phyloP scores from a whole-genome alignment of 2,113 vertebrate species.

The Nestor notabilis region DNA sequence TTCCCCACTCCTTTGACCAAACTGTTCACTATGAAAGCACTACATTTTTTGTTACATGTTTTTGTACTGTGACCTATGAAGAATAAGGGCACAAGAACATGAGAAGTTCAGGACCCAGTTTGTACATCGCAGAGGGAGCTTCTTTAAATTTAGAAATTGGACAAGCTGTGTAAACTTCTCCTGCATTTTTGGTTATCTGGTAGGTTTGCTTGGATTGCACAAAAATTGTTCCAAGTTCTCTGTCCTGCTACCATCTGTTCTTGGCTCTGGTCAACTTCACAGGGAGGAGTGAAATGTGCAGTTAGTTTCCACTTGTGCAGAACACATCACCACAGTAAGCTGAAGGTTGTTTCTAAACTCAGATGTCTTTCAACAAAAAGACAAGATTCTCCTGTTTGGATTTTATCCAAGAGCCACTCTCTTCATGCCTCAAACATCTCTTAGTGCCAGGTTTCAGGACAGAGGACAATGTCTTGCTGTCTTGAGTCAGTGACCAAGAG shows the following conservation, averaged over 20 bases:
- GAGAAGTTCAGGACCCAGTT: slow-evolving; percentile 9
- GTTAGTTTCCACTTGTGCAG: neutral
- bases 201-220: slow-evolving; percentile 9
- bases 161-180: slow-evolving; percentile 41
- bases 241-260: slow-evolving; percentile 12
- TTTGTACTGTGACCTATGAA: neutral
- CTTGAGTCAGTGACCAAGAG: neutral
- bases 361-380: neutral
- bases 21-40: neutral
- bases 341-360: neutral
- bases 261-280: neutral
- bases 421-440: neutral
- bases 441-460: neutral
- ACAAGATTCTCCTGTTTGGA: neutral
- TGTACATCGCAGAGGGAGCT: neutral
- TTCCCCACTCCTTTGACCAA: neutral
- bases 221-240: neutral
- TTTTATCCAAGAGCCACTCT: neutral
- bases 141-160: slow-evolving; percentile 39
- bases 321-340: neutral
- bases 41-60: neutral
- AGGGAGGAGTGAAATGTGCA: neutral
- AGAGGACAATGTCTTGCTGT: neutral
- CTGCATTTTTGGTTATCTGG: neutral
- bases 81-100: slow-evolving; percentile 8